These are phyloP conservation scores for Agonum fuliginosum DNA, from an alignment of 2,888 invertebrate genomes.

Conservation along the genomic window DNA sequence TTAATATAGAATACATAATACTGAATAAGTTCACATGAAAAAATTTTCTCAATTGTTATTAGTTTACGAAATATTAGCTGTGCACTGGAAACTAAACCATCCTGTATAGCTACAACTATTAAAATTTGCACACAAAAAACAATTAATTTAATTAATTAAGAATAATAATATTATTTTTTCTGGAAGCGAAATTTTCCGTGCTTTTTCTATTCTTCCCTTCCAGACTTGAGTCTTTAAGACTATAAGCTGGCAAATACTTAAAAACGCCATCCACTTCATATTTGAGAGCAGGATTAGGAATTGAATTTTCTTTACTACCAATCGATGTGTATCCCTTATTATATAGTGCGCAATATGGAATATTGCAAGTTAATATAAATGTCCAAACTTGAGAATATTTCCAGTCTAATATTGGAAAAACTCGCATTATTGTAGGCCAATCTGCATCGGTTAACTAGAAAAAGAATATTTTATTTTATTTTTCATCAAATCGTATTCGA, in stretches of 20 bases:
- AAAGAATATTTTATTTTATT: conserved; percentile 60
- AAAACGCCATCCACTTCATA: conserved; percentile 72
- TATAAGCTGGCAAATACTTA: conserved; percentile 84
- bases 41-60: too few species aligned
- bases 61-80: too few species aligned
- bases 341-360: conserved; percentile 95
- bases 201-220: conserved; percentile 78
- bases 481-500: too few species aligned
- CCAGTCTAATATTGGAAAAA: conserved; percentile 94
- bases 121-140: not conserved
- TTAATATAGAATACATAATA: too few species aligned
- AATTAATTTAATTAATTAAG: not conserved
- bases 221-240: conserved; percentile 76
- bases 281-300: conserved; percentile 84
- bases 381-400: conserved; percentile 93
- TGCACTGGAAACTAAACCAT: too few species aligned
- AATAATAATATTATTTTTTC: too few species aligned
- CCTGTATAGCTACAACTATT: not conserved
- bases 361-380: conserved; percentile 84
- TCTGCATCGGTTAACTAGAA: conserved; percentile 86
- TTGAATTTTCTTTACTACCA: conserved; percentile 87
- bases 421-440: conserved; percentile 93
- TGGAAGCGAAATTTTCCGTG: not conserved
- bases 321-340: conserved; percentile 94
- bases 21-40: too few species aligned